phyloP scores from a whole-genome alignment of 2,888 invertebrate species.

The Ormyrus rosae region DNA sequence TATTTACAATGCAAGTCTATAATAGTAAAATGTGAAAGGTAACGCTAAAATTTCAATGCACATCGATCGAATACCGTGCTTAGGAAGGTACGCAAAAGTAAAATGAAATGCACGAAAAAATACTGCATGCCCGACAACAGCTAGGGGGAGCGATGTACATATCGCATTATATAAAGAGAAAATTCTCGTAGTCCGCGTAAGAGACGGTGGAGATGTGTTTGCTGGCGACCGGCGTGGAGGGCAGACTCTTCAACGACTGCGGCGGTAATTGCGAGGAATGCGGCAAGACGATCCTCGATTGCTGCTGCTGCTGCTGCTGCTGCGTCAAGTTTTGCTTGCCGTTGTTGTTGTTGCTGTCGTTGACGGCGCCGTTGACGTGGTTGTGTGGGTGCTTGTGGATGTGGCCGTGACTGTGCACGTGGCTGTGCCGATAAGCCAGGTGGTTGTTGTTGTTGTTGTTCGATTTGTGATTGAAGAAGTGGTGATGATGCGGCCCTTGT shows the following conservation, averaged over 20 bases:
- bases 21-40: neutral
- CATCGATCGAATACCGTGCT: neutral
- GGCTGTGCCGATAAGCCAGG: conserved; percentile 56
- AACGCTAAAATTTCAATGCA: conserved; percentile 19
- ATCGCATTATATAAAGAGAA: conserved; percentile 79
- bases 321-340: neutral
- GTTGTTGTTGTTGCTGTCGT: conserved; percentile 44
- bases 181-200: conserved; percentile 82
- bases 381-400: conserved; percentile 74
- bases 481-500: conserved; percentile 73
- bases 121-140: conserved; percentile 15
- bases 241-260: conserved; percentile 71
- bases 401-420: conserved; percentile 70
- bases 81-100: neutral
- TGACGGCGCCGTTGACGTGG: conserved; percentile 56
- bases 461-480: conserved; percentile 66
- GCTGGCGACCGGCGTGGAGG: conserved; percentile 71
- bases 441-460: conserved; percentile 63
- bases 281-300: conserved; percentile 62
- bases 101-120: conserved; percentile 12
- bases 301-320: conserved; percentile 57
- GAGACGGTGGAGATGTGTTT: conserved; percentile 72
- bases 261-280: conserved; percentile 63
- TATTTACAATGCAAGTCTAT: conserved; percentile 7
- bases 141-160: neutral